Base-by-base conservation (phyloP, 1,140 invertebrate genomes). In the Campoletis sonorensis region DNA sequence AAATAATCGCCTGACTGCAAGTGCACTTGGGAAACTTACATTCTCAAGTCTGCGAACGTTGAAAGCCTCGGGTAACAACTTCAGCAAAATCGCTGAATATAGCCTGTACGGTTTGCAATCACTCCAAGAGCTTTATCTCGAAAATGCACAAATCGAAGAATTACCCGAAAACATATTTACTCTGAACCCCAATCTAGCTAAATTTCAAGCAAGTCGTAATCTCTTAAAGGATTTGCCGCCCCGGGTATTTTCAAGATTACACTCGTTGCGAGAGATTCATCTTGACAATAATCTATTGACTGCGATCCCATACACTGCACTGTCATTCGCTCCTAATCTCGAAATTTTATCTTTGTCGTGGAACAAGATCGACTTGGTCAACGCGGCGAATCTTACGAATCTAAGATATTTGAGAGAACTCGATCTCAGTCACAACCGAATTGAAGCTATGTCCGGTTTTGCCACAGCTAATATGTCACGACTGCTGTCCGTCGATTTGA, bases 361-460 rank as follows among this genome's bases (percentile, higher is more conserved):
- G 13, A 98, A 98, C 88, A 93, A 94, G 45, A 92, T 98, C 27
- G 92, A 93, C 4, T 94, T 92, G 27, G 92, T 98, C 4, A 96
- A 97, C 85, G 94, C 96, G 81, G 95, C 95, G n/a, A 94, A 95
- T 88, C 92, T 98, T 51, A 94, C 94, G 33, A 95, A 94, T 27
- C 90, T 98, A 5, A 93, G 93, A 15, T 95, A 95, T 87, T 92
- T 98, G 76, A 93, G 94, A 64, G 94, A 95, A 58, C 91, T 98
- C 8, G 95, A 96, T 88, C 91, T 98, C 21, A 95, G 94, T 58
- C 92, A 95, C 81, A 98, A 98, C 88, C 90, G 91, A 61, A 95
- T 98, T 80, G 95, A 94, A 37, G 94, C 95, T 4, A 89, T 97
- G 77, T 95, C 94, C 1, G 96, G 96, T n/a, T 96, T 96, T 85